Base-by-base conservation (phyloP, 2,888 invertebrate genomes). In the Eutolmus rufibarbis region DNA sequence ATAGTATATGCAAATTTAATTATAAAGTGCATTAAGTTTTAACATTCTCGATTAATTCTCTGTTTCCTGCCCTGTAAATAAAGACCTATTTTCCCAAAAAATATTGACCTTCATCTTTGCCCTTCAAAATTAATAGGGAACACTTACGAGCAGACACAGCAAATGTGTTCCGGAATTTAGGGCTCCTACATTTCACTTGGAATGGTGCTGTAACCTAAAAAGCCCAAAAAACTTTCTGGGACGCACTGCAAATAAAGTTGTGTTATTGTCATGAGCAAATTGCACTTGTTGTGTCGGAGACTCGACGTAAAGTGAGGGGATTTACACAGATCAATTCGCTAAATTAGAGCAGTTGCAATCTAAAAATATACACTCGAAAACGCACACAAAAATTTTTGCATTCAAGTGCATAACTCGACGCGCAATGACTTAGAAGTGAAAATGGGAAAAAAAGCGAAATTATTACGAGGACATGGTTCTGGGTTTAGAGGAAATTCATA, bases 281-380 rank as follows among this genome's bases (percentile, higher is more conserved):
- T 66, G 19, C 66, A 66, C 28, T 23, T 66, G 66, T 28, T 23
- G 2, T 28, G 28, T 28, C 12, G 19, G 66, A 28, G 66, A 66
- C 57, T 57, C 23, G 7, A 5, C 57, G 28, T 66, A 12, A 66
- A 12, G 23, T 66, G 28, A 66, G 66, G 23, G 66, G 66, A 66
- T 66, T 66, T 34, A 34, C 19, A 19, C 23, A 57, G 57, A 23
- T 57, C 57, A 66, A 66, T 66, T 66, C 28, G 66, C 12, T 57
- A 46, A 79, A 51, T 79, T 23, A 51, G 79, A 79, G 14, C 79
- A 79, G 31, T 51, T 79, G 79, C 51, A 51, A 9, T 51, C 79
- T 79, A 79, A 79, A 79, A 79, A 79, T 79, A 79, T 79, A 56
- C 2, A 43, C 16, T 31, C 40, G 51, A 23, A 57, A 66, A 79